Percentiles rank a stretch among this genome's conserved stretches.
These are phyloP conservation scores for Pungitius pungitius DNA, from an alignment of 2,113 vertebrate species.

Conservation along the genomic window DNA sequence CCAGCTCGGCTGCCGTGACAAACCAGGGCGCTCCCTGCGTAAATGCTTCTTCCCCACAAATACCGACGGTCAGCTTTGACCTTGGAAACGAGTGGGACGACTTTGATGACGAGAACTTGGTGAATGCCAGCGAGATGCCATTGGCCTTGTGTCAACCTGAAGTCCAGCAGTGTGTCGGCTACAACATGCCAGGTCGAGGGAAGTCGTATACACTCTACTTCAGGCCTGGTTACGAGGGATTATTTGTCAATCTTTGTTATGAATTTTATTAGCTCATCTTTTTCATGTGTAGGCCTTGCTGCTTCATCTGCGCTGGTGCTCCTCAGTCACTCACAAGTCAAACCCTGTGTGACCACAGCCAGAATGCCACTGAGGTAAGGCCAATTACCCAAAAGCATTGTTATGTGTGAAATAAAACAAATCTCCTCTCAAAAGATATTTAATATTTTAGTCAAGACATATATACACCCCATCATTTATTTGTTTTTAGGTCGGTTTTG, in stretches of 20 bases:
- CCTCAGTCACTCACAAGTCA: conserved; percentile 14
- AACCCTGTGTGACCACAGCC: conserved; percentile 19
- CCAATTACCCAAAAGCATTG: not conserved
- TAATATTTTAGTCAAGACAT: not conserved
- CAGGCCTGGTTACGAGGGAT: not conserved
- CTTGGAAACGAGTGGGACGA: conserved; percentile 85
- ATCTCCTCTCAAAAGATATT: not conserved
- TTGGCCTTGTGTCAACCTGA: conserved; percentile 21
- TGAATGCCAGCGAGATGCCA: conserved; percentile 76
- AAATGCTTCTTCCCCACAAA: conserved; percentile 70
- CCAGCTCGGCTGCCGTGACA: conserved; percentile 27
- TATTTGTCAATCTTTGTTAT: not conserved
- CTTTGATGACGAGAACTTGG: conserved; percentile 88
- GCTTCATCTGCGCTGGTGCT: conserved; percentile 20
- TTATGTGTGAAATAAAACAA: not conserved
- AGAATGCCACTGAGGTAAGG: conserved; percentile 60
- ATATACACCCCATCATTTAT: conserved; percentile 2
- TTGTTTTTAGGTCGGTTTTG: conserved; percentile 53
- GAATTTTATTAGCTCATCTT: not conserved
- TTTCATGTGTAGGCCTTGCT: conserved; percentile 37
- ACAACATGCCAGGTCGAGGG: conserved; percentile 50
- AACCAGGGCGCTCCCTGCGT: conserved; percentile 57
- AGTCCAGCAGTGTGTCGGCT: conserved; percentile 32
- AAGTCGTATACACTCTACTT: not conserved
- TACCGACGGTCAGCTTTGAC: conserved; percentile 84